Percentiles rank a stretch among this genome's conserved stretches.
Conservation (phyloP, 2,113 vertebrate species). For the Bettongia penicillata region DNA sequence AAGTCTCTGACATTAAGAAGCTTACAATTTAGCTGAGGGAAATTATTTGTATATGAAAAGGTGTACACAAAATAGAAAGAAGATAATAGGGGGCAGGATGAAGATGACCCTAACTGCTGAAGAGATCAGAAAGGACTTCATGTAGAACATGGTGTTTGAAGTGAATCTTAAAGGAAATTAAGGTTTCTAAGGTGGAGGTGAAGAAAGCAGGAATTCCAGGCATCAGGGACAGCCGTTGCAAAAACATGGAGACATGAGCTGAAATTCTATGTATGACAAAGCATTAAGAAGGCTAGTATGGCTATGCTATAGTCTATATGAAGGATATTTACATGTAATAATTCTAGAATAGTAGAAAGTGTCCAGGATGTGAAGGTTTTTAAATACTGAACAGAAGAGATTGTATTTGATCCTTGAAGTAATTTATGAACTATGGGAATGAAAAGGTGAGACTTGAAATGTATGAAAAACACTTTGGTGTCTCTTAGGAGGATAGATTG, state of each 20-base stretch:
- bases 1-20: not conserved
- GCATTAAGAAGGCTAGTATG: not conserved
- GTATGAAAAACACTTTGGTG: no score
- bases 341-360: not conserved
- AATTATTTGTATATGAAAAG: not conserved
- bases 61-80: not conserved
- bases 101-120: not conserved
- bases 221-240: not conserved
- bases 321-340: not conserved
- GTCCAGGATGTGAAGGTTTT: not conserved
- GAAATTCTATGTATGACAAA: not conserved
- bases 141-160: not conserved
- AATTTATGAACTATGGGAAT: no score
- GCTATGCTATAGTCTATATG: not conserved
- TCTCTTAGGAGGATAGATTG: no score
- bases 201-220: not conserved
- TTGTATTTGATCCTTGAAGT: no score
- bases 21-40: not conserved
- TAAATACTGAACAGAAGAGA: not conserved
- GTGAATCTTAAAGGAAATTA: not conserved
- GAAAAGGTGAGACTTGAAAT: no score
- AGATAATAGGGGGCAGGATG: not conserved
- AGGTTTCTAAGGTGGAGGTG: not conserved
- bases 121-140: not conserved
- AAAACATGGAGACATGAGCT: not conserved